Percentiles rank a stretch among this genome's conserved stretches.
phyloP scores from a whole-genome alignment of 2,113 vertebrate species.

The Syrrhaptes paradoxus region DNA sequence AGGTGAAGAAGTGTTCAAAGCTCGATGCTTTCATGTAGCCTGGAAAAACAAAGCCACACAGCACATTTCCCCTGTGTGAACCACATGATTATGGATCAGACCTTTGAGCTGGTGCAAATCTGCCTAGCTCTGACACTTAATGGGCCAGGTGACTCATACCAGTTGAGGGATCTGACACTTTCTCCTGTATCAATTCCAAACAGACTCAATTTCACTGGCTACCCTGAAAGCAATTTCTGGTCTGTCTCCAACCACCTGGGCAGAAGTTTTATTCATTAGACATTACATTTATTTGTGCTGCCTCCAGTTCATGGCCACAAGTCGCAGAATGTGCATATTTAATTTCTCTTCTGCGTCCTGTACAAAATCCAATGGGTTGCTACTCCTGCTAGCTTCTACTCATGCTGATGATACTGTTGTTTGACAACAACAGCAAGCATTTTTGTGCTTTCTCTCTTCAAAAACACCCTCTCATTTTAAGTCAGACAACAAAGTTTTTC shows the following conservation, averaged over 20 bases:
- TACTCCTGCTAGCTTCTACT: background rate
- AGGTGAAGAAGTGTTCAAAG: background rate
- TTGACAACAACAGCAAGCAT: background rate
- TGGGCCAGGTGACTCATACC: background rate
- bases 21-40: background rate
- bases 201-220: background rate
- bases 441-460: background rate
- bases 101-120: background rate
- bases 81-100: background rate
- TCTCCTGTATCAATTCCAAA: background rate
- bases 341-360: background rate
- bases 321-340: background rate
- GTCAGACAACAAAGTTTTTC: background rate
- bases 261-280: conserved; percentile 6
- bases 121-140: background rate
- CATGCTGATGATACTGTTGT: background rate
- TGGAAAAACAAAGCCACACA: background rate
- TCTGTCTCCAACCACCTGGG: background rate
- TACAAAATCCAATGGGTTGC: background rate
- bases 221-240: conserved; percentile 27
- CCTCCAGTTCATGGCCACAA: background rate
- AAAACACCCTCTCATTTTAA: background rate
- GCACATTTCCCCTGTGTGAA: background rate
- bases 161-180: background rate
- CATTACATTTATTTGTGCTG: background rate